Percentiles rank a stretch among this genome's conserved stretches.
Conservation (phyloP, 2,797 vertebrate genomes). For the Apodemus agrarius region DNA sequence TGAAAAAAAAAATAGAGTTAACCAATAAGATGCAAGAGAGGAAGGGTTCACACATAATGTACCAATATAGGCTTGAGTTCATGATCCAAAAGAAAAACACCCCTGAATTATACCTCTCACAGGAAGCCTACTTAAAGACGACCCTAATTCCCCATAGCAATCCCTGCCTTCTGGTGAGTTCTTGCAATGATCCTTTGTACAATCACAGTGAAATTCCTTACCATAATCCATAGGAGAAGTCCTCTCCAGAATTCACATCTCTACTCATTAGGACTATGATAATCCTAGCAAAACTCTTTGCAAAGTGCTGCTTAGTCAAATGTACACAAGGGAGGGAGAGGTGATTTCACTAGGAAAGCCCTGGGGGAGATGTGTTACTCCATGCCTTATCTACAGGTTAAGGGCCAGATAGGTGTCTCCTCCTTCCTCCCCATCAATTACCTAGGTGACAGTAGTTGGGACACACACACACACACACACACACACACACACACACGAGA, state of each 20-base stretch:
- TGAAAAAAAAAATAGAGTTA: neutral
- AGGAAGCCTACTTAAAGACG: neutral
- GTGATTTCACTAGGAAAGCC: neutral
- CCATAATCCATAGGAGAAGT: neutral
- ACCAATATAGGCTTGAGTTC: neutral
- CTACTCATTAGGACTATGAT: neutral
- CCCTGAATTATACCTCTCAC: neutral
- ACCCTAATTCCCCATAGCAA: neutral
- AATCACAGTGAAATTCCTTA: neutral
- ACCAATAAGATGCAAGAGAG: neutral
- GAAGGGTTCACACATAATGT: neutral
- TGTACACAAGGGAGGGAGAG: neutral
- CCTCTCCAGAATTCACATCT: neutral
- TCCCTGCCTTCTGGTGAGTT: neutral
- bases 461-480: neutral
- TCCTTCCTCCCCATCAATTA: neutral
- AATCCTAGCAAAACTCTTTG: neutral
- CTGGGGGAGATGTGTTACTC: neutral
- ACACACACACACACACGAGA: neutral
- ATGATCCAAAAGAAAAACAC: neutral
- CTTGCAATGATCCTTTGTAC: neutral
- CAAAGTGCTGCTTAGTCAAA: neutral
- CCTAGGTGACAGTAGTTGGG: neutral
- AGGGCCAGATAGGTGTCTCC: neutral
- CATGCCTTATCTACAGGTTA: neutral